Percentiles rank a stretch among this genome's conserved stretches.
These are phyloP conservation scores for Eupristina koningsbergeri DNA, from an alignment of 1,140 invertebrate species.

Conservation along the genomic window DNA sequence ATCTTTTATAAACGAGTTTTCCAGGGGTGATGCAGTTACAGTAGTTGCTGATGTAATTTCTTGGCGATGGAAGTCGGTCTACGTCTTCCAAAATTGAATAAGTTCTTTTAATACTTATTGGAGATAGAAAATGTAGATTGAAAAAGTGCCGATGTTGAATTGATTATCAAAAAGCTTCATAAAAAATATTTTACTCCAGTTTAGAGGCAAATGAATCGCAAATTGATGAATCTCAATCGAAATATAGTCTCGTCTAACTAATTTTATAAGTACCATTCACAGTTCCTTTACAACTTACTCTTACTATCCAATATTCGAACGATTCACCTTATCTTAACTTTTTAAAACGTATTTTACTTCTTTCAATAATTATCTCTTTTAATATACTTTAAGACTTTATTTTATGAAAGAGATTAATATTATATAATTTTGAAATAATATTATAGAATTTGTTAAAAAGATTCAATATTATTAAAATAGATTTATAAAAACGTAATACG, in stretches of 20 bases:
- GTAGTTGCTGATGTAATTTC: neutral
- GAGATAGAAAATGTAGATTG: neutral
- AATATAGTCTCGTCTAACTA: neutral
- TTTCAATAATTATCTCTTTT: neutral
- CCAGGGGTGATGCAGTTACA: no score
- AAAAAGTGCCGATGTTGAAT: neutral
- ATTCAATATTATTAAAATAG: no score
- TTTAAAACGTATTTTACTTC: neutral
- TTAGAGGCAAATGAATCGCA: neutral
- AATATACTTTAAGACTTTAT: neutral
- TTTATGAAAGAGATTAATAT: no score
- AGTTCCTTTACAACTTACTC: neutral
- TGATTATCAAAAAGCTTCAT: neutral
- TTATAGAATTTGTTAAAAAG: no score
- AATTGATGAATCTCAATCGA: neutral
- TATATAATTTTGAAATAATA: no score
- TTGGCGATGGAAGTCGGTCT: neutral
- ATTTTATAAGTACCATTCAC: neutral
- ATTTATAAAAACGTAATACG: no score
- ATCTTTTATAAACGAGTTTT: constrained; percentile 1
- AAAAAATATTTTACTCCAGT: neutral
- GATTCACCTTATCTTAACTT: neutral
- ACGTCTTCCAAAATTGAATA: neutral
- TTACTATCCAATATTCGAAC: neutral
- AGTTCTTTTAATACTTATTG: neutral